Evolutionary conservation across 2,888 invertebrate genomes (phyloP), one percentile per base, ranked within the genome.

Genomic region (Meliscaeva auricollis): DNA sequence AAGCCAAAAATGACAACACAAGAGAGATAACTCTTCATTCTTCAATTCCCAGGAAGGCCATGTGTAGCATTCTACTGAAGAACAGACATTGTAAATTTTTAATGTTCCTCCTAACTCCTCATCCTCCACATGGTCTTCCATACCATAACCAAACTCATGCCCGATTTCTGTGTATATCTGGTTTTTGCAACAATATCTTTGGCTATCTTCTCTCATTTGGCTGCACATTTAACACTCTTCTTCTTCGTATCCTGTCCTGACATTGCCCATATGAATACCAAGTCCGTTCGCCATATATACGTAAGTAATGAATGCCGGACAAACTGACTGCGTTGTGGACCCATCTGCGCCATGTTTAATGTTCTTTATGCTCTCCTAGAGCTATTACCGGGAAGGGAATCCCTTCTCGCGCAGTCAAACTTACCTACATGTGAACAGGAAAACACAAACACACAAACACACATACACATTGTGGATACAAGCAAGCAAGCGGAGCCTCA

Each of bases 271-370:
- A 38, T 38, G 38, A 38, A 38, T 38, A 41, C 41, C 22, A 30
- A 46, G 44, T 58, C 41, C 76, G 48, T 66, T 32, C 8, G 8
- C 62, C 22, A 62, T 62, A 60, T 38, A 60, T 17, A 38, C 13
- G 9, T 11, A 35, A 8, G 35, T 9, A 8, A 13, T 9, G 30
- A 20, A 46, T 46, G 13, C 48, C 17, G 66, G 66, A 66, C 30
- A 35, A n/a, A 62, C 44, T n/a, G 66, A 62, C 32, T 32, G 26
- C 41, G 15, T 15, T 35, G 9, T 52, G 76, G 66, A 68, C 72
- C 76, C 81, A 82, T 82, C 70, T 82, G 76, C 46, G 70, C 76
- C 76, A 81, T 81, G 74, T 70, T 75, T 69, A 62, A 69, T 69
- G 64, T 80, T 69, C 48, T 66, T 64, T 66, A 62, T 62, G 66